A percentile compares a stretch with the other conserved stretches of the same genome.
Conservation (phyloP, 2,797 vertebrate genomes). For the Myotis planiceps region DNA sequence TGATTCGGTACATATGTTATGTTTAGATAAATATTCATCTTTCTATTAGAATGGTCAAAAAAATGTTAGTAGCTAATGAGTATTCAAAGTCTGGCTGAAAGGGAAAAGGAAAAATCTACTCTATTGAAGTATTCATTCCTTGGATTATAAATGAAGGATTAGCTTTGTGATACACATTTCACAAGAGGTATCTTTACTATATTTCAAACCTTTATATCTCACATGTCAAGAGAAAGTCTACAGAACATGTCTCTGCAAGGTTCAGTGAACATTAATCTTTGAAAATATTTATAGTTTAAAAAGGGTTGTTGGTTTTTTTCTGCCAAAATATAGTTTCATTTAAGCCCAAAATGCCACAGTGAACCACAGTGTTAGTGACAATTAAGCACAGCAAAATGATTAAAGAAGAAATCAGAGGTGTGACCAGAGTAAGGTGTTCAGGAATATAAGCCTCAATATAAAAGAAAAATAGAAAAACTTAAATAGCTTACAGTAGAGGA, state of each 20-base stretch:
- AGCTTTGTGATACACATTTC: neutral
- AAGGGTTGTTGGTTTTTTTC: neutral
- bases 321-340: neutral
- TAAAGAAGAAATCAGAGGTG: neutral
- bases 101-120: neutral
- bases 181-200: neutral
- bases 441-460: neutral
- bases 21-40: neutral
- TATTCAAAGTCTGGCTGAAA: slow-evolving; percentile 6
- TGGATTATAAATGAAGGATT: neutral
- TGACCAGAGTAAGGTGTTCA: neutral
- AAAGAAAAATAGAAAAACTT: neutral
- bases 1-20: neutral
- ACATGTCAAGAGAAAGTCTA: neutral
- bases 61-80: neutral
- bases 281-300: neutral
- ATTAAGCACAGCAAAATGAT: neutral
- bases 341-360: neutral
- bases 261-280: neutral
- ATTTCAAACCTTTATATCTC: neutral
- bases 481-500: neutral
- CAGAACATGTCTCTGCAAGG: neutral
- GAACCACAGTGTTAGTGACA: neutral
- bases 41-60: neutral
- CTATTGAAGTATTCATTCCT: neutral